These are phyloP conservation scores for Paelopatides confundens DNA, from an alignment of 53 echinoderm and acorn worm species.

Conservation along the genomic window DNA sequence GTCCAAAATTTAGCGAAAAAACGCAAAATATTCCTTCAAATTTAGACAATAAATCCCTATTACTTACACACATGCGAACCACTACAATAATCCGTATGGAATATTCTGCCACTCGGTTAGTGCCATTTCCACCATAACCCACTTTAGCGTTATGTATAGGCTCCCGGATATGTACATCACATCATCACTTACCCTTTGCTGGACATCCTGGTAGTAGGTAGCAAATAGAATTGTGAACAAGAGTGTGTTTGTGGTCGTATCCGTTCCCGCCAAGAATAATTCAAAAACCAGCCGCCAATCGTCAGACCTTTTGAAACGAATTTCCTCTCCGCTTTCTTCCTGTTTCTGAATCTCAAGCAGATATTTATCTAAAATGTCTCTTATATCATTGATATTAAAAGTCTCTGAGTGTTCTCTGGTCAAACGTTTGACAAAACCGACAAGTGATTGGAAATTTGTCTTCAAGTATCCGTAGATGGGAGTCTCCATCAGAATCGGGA, in stretches of 20 bases:
- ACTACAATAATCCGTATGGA: too few relatives aligned
- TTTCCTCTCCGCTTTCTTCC: constrained; percentile 7
- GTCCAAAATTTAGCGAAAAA: too few relatives aligned
- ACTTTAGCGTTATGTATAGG: too few relatives aligned
- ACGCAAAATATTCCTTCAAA: too few relatives aligned
- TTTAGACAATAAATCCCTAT: too few relatives aligned
- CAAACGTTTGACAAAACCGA: constrained; percentile 5
- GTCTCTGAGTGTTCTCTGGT: constrained; percentile 2
- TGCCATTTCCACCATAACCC: too few relatives aligned
- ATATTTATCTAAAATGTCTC: constrained; percentile 40
- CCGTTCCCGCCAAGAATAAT: constrained; percentile 44
- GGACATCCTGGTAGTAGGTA: constrained; percentile 33
- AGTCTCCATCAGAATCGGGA: constrained; percentile 25
- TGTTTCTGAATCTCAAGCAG: constrained; percentile 23
- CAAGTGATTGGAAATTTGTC: constrained; percentile 13
- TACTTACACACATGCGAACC: too few relatives aligned
- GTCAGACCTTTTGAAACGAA: neutral
- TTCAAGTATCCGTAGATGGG: constrained; percentile 28
- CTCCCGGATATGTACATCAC: too few relatives aligned
- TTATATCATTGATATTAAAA: neutral
- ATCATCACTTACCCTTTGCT: constrained; percentile 13
- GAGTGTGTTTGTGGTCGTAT: constrained; percentile 42
- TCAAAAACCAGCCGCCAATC: constrained; percentile 43
- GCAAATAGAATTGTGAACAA: constrained; percentile 27
- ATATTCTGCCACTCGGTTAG: too few relatives aligned